These are phyloP conservation scores for Girardia tigrina DNA, from an alignment of 2,888 invertebrate species.

Conservation along the genomic window DNA sequence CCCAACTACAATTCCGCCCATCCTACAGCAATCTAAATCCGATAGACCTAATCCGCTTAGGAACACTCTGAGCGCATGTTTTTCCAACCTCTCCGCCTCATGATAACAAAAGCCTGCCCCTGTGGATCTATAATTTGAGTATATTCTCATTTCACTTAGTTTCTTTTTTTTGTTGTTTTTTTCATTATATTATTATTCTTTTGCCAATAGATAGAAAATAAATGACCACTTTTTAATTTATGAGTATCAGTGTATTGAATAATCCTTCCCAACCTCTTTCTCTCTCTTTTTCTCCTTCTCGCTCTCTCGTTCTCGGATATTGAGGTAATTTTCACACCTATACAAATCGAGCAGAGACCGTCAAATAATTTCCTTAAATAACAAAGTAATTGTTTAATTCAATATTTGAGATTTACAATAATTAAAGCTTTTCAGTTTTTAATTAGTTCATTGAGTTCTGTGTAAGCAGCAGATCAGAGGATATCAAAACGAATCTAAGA, in stretches of 20 bases:
- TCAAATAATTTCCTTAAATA: background rate
- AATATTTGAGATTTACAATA: constrained; percentile 3
- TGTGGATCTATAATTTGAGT: constrained; percentile 23
- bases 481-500: background rate
- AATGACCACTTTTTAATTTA: constrained; percentile 20
- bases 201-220: constrained; percentile 12
- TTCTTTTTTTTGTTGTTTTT: background rate
- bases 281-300: background rate
- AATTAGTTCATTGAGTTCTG: constrained; percentile 23
- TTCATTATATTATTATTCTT: background rate
- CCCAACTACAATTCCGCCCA: background rate
- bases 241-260: constrained; percentile 9
- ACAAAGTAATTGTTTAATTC: constrained; percentile 6
- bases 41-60: constrained; percentile 23
- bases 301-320: background rate
- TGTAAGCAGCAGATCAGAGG: constrained; percentile 8
- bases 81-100: constrained; percentile 4
- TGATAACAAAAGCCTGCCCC: constrained; percentile 23
- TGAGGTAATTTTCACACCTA: background rate
- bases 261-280: background rate
- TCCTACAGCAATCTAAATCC: constrained; percentile 23
- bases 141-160: constrained; percentile 23
- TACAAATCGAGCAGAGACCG: constrained; percentile 8
- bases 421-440: constrained; percentile 23
- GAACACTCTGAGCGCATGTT: constrained; percentile 15